Conservation (phyloP, 2,797 vertebrate species). For the Epinephelus malabaricus region DNA sequence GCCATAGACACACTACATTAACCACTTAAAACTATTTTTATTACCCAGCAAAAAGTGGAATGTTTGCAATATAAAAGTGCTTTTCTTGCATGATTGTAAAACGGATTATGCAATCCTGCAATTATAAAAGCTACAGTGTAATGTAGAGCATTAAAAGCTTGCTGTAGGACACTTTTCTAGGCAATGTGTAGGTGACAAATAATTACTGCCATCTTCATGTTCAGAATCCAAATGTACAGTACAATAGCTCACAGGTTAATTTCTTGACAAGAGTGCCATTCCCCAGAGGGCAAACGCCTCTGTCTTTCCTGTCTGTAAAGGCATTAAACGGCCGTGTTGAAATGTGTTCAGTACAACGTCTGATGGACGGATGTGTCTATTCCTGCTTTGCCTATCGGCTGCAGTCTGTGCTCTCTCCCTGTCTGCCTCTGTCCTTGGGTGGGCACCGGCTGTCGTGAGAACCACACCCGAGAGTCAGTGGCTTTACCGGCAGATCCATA, state of each 20-base stretch:
- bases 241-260: slow-evolving; percentile 22
- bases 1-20: slow-evolving; percentile 62
- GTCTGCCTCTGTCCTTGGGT: slow-evolving; percentile 73
- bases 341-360: slow-evolving; percentile 36
- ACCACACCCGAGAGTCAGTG: slow-evolving; percentile 83
- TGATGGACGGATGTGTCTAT: slow-evolving; percentile 50
- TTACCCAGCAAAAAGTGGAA: slow-evolving; percentile 30
- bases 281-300: slow-evolving; percentile 18
- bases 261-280: slow-evolving; percentile 3
- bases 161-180: slow-evolving; percentile 2
- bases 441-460: slow-evolving; percentile 74
- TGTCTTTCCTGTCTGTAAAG: slow-evolving; percentile 31
- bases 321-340: slow-evolving; percentile 39
- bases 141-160: background rate
- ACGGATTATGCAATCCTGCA: slow-evolving; percentile 35
- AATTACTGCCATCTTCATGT: slow-evolving; percentile 13
- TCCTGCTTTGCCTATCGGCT: slow-evolving; percentile 40
- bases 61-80: slow-evolving; percentile 30
- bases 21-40: slow-evolving; percentile 18
- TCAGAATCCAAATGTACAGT: slow-evolving; percentile 27
- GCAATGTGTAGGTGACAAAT: slow-evolving; percentile 15
- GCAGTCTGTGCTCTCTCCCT: slow-evolving; percentile 42
- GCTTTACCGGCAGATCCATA: slow-evolving; percentile 72
- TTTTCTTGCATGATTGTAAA: slow-evolving; percentile 30
- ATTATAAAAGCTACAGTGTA: background rate